Evolutionary conservation across 2,797 vertebrate species (phyloP).

Genomic region (Coracias cyanogaster): DNA sequence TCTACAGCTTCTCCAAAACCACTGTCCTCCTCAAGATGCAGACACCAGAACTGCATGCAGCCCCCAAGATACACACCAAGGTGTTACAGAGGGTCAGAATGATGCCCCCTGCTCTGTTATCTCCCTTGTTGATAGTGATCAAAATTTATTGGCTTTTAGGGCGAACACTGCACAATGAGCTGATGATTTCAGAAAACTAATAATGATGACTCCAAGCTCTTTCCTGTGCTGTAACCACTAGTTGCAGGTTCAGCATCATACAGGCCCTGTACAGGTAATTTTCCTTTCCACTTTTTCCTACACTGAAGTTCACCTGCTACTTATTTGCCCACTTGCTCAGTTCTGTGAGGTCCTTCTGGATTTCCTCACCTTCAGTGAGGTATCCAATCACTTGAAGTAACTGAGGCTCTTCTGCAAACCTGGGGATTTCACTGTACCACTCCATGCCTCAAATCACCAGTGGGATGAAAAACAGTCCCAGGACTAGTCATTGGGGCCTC

Average conservation of each 20-base stretch:
- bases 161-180: neutral
- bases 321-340: neutral
- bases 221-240: neutral
- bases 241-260: neutral
- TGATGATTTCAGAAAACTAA: neutral
- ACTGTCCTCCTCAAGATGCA: neutral
- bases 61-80: neutral
- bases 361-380: neutral
- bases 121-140: neutral
- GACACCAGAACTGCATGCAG: neutral
- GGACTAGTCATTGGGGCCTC: neutral
- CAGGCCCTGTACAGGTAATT: neutral
- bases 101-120: neutral
- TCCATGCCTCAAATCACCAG: neutral
- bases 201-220: neutral
- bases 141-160: neutral
- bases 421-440: neutral
- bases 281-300: neutral
- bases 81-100: neutral
- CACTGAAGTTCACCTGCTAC: neutral
- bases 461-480: neutral
- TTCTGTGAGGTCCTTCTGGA: neutral
- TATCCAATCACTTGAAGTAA: neutral
- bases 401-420: neutral
- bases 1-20: neutral